Base-by-base conservation (phyloP, 2,797 vertebrate species). In the Polyboroides typus region DNA sequence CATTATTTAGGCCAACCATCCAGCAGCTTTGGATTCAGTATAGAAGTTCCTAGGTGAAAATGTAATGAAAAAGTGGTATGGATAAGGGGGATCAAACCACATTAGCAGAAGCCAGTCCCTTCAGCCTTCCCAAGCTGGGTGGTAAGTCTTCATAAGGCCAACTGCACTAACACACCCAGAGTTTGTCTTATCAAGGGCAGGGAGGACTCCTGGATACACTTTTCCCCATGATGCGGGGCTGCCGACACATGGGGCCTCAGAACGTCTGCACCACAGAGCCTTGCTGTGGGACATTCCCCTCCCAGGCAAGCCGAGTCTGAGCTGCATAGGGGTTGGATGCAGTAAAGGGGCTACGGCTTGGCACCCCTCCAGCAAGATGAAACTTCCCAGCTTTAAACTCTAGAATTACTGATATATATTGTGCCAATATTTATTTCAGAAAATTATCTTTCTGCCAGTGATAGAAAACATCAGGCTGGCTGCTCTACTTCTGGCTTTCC, bases 201-300 rank as follows among this genome's bases (percentile, higher is more conserved):
- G 38, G 42, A 80, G 6, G 31, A 8, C 12, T 58, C 15, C 55
- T 56, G 44, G 14, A 7, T 26, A 31, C 2, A 7, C 12, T 59
- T 79, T 22, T 5, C 18, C 8, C 17, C 2, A 0, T 31, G 22
- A 34, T 27, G 5, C 1, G 1, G 11, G 47, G 9, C 13, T 53
- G 13, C 6, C 7, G 16, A 6, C 0, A 1, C 8, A 5, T 14
- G 25, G 16, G 27, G 1, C 17, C 42, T 64, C 26, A 50, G 33
- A 45, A 12, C 11, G 9, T 22, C 55, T 68, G 25, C 31, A 59
- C 5, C 29, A 34, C 2, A 4, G 29, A 81, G 23, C 4, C 55
- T 58, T 88, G n/a, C 45, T 75, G 36, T n/a, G 31, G n/a, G 23
- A 78, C 12, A 2, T 45, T 22, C 12, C 15, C 3, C 22, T 63